Evolutionary conservation across 2,797 vertebrate genomes (phyloP).

Genomic region (Argentina silus): DNA sequence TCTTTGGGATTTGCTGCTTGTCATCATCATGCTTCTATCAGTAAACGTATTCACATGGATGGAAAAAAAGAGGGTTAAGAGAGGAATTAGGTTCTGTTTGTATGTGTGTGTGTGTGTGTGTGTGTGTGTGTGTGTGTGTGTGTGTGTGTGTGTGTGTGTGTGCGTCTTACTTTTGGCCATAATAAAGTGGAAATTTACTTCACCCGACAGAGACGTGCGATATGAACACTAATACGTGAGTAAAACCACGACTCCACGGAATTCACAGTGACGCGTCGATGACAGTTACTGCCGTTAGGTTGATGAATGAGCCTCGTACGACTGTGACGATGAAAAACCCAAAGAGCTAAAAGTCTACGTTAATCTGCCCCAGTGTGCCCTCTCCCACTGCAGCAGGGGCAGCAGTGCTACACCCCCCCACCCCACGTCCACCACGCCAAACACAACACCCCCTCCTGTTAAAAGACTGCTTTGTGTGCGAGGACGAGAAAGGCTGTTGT

Average conservation of each 20-base stretch:
- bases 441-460: conserved; percentile 15
- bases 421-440: conserved; percentile 33
- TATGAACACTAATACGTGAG: not conserved
- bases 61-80: too few relatives aligned
- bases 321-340: not conserved
- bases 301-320: not conserved
- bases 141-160: too few relatives aligned
- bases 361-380: conserved; percentile 14
- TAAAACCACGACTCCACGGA: not conserved
- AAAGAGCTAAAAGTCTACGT: not conserved
- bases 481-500: conserved; percentile 54
- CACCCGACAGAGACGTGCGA: not conserved
- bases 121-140: too few relatives aligned
- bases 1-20: not conserved
- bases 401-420: conserved; percentile 18
- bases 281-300: not conserved
- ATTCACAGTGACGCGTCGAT: too few relatives aligned
- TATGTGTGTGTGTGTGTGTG: too few relatives aligned
- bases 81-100: too few relatives aligned
- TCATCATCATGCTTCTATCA: not conserved
- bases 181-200: not conserved
- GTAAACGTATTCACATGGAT: too few relatives aligned
- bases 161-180: not conserved
- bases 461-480: conserved; percentile 58
- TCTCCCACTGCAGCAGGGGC: not conserved